These are phyloP conservation scores for Sylvicola fuscatus DNA, from an alignment of 2,888 invertebrate species.

Conservation along the genomic window DNA sequence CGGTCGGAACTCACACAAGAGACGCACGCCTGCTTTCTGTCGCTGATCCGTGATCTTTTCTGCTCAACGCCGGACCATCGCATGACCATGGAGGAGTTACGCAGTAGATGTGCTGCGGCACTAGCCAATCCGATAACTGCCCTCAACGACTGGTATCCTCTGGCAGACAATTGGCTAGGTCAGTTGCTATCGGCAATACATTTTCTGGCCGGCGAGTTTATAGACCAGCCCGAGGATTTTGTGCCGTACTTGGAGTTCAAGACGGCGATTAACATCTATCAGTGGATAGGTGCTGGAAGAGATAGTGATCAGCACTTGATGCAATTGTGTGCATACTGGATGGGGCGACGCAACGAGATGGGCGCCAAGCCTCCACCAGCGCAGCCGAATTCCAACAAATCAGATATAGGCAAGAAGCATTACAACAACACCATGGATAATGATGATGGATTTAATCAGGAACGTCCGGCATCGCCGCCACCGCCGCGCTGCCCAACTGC, in stretches of 20 bases:
- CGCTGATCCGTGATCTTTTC: slow-evolving; percentile 70
- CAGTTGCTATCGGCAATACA: slow-evolving; percentile 58
- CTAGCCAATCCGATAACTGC: slow-evolving; percentile 63
- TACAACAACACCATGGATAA: slow-evolving; percentile 4
- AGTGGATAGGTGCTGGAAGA: slow-evolving; percentile 85
- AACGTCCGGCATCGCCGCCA: slow-evolving; percentile 28
- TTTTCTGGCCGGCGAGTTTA: slow-evolving; percentile 64
- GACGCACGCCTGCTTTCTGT: slow-evolving; percentile 70
- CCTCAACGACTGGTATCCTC: slow-evolving; percentile 58
- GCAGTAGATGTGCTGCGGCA: slow-evolving; percentile 50
- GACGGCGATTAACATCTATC: slow-evolving; percentile 35
- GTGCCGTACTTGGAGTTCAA: slow-evolving; percentile 78
- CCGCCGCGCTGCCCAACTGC: slow-evolving; percentile 48
- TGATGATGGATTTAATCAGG: slow-evolving; percentile 8
- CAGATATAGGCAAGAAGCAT: slow-evolving; percentile 12
- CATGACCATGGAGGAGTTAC: slow-evolving; percentile 54
- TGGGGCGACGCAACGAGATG: slow-evolving; percentile 35
- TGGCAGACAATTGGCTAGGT: slow-evolving; percentile 50
- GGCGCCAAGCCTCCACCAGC: slow-evolving; percentile 12
- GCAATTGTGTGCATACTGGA: slow-evolving; percentile 60
- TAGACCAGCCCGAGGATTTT: slow-evolving; percentile 66
- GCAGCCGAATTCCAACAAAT: slow-evolving; percentile 15
- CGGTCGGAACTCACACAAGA: slow-evolving; percentile 48
- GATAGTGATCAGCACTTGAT: slow-evolving; percentile 65
- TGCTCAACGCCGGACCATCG: slow-evolving; percentile 69